Conservation (phyloP, 2,113 vertebrate genomes). For the Gallinago media region DNA sequence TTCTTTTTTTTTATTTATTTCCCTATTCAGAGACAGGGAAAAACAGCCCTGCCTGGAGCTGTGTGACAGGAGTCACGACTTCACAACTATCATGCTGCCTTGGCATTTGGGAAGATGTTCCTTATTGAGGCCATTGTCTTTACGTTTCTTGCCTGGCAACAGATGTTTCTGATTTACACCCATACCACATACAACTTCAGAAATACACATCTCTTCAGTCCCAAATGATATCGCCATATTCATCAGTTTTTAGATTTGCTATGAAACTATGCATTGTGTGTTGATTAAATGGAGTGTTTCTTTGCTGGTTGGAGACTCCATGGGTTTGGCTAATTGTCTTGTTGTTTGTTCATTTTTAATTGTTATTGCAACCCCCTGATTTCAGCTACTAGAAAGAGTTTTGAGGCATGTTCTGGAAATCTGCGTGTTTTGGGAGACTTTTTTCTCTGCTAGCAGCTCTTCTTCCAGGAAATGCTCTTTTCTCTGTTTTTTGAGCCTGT, state of each 20-base stretch:
- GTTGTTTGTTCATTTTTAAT: background rate
- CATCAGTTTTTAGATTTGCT: background rate
- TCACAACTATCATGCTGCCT: background rate
- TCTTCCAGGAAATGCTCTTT: background rate
- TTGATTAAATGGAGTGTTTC: background rate
- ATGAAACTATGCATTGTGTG: background rate
- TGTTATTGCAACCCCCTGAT: background rate
- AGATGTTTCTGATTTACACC: background rate
- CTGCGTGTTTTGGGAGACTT: background rate
- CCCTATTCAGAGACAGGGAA: background rate
- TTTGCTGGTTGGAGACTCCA: background rate
- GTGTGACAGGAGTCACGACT: background rate
- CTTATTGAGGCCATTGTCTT: background rate
- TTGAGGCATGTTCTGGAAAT: background rate
- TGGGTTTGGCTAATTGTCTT: background rate
- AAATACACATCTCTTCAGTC: background rate
- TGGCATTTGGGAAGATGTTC: background rate
- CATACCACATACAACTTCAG: background rate
- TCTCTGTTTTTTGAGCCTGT: background rate
- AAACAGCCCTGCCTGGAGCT: background rate
- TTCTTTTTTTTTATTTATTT: background rate
- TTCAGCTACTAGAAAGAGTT: background rate
- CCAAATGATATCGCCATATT: background rate
- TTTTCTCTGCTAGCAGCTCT: background rate
- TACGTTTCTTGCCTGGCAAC: background rate